Conservation (phyloP, 2,797 vertebrate genomes). For the Cottoperca gobio region DNA sequence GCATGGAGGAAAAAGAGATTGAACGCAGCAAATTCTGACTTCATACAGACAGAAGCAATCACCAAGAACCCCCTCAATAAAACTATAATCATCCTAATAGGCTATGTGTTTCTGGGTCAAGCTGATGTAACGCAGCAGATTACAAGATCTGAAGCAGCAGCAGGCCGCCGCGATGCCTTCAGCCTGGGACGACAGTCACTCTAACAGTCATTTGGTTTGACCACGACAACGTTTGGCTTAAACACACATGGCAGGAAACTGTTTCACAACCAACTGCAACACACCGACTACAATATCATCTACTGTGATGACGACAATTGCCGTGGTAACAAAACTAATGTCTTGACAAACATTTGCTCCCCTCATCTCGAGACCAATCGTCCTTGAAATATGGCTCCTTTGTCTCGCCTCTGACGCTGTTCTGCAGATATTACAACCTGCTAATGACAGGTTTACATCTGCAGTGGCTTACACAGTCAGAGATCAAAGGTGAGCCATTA, state of each 20-base stretch:
- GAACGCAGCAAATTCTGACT: slow-evolving; percentile 41
- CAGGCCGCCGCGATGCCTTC: slow-evolving; percentile 54
- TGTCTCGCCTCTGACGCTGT: slow-evolving; percentile 8
- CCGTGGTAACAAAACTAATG: slow-evolving; percentile 31
- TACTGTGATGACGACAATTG: slow-evolving; percentile 4
- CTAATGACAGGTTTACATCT: slow-evolving; percentile 49
- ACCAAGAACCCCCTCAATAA: not conserved
- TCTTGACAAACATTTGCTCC: slow-evolving; percentile 46
- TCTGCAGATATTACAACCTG: slow-evolving; percentile 19
- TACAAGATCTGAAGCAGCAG: slow-evolving; percentile 64
- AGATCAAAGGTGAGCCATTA: slow-evolving; percentile 30
- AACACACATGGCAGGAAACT: slow-evolving; percentile 20
- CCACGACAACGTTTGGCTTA: slow-evolving; percentile 16
- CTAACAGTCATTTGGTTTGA: slow-evolving; percentile 33
- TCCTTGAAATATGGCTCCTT: slow-evolving; percentile 33
- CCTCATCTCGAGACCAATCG: not conserved
- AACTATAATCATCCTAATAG: slow-evolving; percentile 18
- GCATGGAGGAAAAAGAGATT: slow-evolving; percentile 2
- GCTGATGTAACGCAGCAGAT: slow-evolving; percentile 66
- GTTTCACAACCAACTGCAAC: slow-evolving; percentile 18
- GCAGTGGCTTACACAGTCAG: slow-evolving; percentile 21
- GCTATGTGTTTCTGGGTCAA: slow-evolving; percentile 57
- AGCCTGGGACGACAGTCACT: slow-evolving; percentile 20
- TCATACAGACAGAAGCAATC: slow-evolving; percentile 23
- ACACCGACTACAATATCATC: not conserved